Evolutionary conservation across 1,140 invertebrate species (phyloP).

Genomic region (Eupeodes corollae): DNA sequence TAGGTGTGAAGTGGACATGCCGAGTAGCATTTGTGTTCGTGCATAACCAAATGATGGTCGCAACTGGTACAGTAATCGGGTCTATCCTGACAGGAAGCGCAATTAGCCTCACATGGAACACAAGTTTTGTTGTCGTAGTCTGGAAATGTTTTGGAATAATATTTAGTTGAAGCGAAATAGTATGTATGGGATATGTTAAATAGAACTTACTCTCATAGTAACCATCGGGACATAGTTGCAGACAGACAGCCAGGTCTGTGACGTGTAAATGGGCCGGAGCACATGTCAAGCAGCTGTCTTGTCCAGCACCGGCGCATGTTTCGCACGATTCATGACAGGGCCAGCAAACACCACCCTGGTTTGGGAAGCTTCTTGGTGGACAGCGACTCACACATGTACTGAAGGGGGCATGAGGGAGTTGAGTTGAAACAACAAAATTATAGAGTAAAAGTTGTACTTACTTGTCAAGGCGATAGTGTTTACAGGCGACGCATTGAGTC

Average conservation of each 20-base stretch:
- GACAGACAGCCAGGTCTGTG: slow-evolving; percentile 65
- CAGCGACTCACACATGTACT: slow-evolving; percentile 69
- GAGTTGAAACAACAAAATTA: no score
- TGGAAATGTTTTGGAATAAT: slow-evolving; percentile 17
- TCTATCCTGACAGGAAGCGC: slow-evolving; percentile 66
- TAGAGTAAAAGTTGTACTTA: no score
- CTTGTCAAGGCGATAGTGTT: slow-evolving; percentile 67
- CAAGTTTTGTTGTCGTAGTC: slow-evolving; percentile 62
- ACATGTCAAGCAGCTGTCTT: slow-evolving; percentile 69
- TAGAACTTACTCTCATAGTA: slow-evolving; percentile 63
- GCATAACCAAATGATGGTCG: slow-evolving; percentile 68
- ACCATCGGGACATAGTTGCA: slow-evolving; percentile 74
- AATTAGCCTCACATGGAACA: slow-evolving; percentile 67
- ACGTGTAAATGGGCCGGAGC: slow-evolving; percentile 66
- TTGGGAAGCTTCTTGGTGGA: slow-evolving; percentile 65
- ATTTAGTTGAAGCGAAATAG: background rate
- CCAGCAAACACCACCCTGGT: slow-evolving; percentile 64
- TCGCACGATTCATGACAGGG: slow-evolving; percentile 75
- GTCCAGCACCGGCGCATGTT: slow-evolving; percentile 70
- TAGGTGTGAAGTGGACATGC: slow-evolving; percentile 69
- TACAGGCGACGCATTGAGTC: slow-evolving; percentile 67
- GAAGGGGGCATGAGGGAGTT: no score
- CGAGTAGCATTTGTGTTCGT: slow-evolving; percentile 66
- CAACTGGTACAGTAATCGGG: slow-evolving; percentile 73
- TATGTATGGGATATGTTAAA: background rate